Percentiles rank a stretch among this genome's conserved stretches.
Evolutionary conservation across 2,113 vertebrate genomes (phyloP).

Genomic region (Rousettus leschenaultii): DNA sequence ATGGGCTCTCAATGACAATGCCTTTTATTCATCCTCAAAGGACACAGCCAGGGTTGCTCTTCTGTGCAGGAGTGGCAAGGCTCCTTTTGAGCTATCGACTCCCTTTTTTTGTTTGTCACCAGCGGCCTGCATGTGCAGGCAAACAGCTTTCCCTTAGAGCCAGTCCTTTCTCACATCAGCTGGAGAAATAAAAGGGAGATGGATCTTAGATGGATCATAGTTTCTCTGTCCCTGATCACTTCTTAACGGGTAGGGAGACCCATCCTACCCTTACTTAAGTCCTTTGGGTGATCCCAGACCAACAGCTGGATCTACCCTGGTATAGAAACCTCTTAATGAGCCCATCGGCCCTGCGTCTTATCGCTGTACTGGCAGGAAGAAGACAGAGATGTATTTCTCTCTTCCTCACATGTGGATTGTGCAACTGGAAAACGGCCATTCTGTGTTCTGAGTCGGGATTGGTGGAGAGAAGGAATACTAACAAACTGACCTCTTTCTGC

Average conservation of each 20-base stretch:
- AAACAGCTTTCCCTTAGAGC: neutral
- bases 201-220: neutral
- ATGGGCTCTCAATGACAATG: neutral
- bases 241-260: neutral
- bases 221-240: neutral
- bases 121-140: neutral
- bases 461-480: neutral
- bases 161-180: neutral
- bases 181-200: neutral
- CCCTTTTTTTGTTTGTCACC: neutral
- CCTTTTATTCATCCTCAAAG: neutral
- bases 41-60: neutral
- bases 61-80: neutral
- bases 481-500: neutral
- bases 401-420: fast-evolving
- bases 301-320: neutral
- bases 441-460: neutral
- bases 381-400: neutral
- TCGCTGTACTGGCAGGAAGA: neutral
- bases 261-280: neutral
- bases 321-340: neutral
- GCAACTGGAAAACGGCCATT: neutral
- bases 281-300: neutral
- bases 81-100: neutral
- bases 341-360: neutral